Conservation (phyloP, 2,113 vertebrate species). For the Mystacornis crossleyi region DNA sequence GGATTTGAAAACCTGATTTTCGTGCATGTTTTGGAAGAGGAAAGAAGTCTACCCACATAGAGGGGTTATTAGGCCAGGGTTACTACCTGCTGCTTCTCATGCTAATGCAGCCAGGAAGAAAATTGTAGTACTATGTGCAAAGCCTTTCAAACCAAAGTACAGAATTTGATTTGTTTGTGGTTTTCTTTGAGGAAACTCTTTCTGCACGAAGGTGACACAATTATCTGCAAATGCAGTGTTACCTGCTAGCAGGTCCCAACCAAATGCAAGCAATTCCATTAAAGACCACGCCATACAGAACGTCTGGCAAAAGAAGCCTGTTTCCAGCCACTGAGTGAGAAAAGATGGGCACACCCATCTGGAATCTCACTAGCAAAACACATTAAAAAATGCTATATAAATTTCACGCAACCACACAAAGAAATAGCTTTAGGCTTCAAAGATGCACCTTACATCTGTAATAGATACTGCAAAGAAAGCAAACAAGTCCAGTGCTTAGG, state of each 20-base stretch:
- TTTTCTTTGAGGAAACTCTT: not conserved
- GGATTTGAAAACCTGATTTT: not conserved
- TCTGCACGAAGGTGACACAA: not conserved
- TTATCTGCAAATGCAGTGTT: not conserved
- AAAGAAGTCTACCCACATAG: not conserved
- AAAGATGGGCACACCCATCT: not conserved
- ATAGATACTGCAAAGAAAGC: not conserved
- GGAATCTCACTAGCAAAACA: not conserved
- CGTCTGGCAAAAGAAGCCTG: not conserved
- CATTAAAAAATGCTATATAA: not conserved
- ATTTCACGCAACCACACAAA: not conserved
- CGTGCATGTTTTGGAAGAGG: not conserved
- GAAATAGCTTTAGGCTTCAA: not conserved
- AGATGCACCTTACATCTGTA: not conserved
- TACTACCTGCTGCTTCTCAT: not conserved
- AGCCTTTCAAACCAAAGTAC: not conserved
- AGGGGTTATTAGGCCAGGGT: fast-evolving
- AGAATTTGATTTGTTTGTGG: not conserved
- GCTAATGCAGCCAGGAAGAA: not conserved
- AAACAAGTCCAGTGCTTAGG: not conserved
- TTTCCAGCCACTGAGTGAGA: not conserved
- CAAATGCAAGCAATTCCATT: not conserved
- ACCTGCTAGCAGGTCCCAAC: not conserved
- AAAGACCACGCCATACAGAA: not conserved
- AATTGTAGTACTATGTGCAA: fast-evolving